These are phyloP conservation scores for Avahi laniger DNA, from an alignment of 2,797 vertebrate species.

Conservation along the genomic window DNA sequence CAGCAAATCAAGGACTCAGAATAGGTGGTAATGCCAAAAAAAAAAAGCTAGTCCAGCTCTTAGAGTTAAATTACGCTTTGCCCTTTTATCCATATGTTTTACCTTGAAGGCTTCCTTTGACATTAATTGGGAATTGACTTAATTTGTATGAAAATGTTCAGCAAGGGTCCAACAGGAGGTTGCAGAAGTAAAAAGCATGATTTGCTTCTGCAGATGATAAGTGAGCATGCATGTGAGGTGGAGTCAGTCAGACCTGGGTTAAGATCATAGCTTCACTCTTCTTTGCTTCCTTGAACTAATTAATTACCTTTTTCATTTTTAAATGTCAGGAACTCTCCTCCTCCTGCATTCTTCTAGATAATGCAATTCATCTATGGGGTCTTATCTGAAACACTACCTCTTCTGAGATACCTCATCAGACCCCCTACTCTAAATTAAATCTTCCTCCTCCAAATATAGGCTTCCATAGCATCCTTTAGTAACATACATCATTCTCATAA, in stretches of 20 bases:
- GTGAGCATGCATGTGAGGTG: background rate
- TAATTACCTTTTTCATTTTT: background rate
- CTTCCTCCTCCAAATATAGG: background rate
- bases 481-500: background rate
- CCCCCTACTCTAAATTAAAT: background rate
- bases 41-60: background rate
- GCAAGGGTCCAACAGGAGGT: background rate
- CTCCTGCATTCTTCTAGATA: background rate
- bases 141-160: background rate
- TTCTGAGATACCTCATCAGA: background rate
- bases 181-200: background rate
- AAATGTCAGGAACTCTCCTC: background rate
- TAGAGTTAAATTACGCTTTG: background rate
- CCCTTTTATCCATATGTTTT: background rate
- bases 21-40: background rate
- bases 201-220: background rate
- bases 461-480: background rate
- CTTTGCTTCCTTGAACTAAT: background rate
- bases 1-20: background rate
- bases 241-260: background rate
- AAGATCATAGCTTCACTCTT: background rate
- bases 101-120: background rate
- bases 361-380: background rate
- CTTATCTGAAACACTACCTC: background rate
- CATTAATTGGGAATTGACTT: background rate